phyloP scores from a whole-genome alignment of 2,797 vertebrate genomes.

The Apodemus agrarius region DNA sequence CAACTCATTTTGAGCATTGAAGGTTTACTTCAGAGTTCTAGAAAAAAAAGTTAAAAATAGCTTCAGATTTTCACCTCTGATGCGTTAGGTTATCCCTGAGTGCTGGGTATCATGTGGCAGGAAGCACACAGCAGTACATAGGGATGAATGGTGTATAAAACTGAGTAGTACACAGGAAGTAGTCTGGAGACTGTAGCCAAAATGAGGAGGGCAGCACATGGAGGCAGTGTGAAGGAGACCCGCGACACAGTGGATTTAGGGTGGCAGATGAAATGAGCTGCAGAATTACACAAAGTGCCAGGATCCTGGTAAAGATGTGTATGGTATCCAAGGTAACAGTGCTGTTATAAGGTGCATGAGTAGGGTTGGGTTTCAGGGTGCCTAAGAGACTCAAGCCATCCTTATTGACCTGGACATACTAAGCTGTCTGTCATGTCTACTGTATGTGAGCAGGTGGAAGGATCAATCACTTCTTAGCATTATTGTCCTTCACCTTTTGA shows the following conservation, averaged over 20 bases:
- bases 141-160: neutral
- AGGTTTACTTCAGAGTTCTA: neutral
- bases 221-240: neutral
- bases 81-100: neutral
- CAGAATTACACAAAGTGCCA: neutral
- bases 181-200: neutral
- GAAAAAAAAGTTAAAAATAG: neutral
- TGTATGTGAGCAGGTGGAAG: neutral
- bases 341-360: neutral
- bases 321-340: too few species aligned
- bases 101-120: neutral
- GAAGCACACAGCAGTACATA: neutral
- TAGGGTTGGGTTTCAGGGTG: too few species aligned
- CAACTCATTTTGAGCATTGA: neutral
- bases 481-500: conserved; percentile 41
- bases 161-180: neutral
- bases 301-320: neutral
- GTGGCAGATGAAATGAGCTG: neutral
- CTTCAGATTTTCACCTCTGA: neutral
- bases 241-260: neutral
- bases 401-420: neutral
- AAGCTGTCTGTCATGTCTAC: neutral
- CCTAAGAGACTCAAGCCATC: neutral
- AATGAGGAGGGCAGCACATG: neutral
- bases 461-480: neutral